These are phyloP conservation scores for Drosophila villosipedis DNA, from an alignment of 2,888 invertebrate species.

Conservation along the genomic window DNA sequence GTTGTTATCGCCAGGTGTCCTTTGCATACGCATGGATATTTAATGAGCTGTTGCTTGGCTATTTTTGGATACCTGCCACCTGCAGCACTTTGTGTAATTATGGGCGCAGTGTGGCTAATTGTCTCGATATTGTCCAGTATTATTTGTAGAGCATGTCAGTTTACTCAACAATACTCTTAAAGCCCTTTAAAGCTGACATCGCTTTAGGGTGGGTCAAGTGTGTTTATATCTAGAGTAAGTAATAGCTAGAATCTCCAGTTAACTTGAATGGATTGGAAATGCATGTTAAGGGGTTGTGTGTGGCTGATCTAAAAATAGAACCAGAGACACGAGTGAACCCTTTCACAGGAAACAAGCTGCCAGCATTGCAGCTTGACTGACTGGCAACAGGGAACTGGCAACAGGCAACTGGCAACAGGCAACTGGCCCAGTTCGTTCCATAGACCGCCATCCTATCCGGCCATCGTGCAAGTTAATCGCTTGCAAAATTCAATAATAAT, in stretches of 20 bases:
- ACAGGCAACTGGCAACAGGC: slow-evolving; percentile 25
- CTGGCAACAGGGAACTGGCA: no score
- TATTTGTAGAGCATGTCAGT: slow-evolving; percentile 46
- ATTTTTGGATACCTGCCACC: slow-evolving; percentile 32
- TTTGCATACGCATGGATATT: slow-evolving; percentile 54
- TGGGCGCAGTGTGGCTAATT: slow-evolving; percentile 32
- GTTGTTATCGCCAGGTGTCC: slow-evolving; percentile 36
- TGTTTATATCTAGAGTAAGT: slow-evolving; percentile 2
- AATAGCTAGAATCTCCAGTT: neutral
- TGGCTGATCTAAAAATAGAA: slow-evolving; percentile 53
- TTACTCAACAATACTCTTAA: slow-evolving; percentile 8
- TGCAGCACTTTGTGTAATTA: slow-evolving; percentile 45
- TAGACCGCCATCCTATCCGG: slow-evolving; percentile 24
- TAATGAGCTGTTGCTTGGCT: slow-evolving; percentile 50
- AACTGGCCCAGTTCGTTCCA: neutral
- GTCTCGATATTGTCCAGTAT: slow-evolving; percentile 4
- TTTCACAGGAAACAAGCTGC: slow-evolving; percentile 39
- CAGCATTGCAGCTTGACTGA: slow-evolving; percentile 14
- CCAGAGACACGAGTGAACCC: slow-evolving; percentile 13
- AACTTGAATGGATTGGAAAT: slow-evolving; percentile 43
- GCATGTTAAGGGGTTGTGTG: slow-evolving; percentile 32
- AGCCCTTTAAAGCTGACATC: neutral
- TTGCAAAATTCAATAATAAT: slow-evolving; percentile 82
- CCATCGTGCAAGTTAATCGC: slow-evolving; percentile 77
- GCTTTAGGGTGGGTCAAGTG: slow-evolving; percentile 7